Base-by-base conservation (phyloP, 1,140 invertebrate genomes). In the Drosophila murphyi region DNA sequence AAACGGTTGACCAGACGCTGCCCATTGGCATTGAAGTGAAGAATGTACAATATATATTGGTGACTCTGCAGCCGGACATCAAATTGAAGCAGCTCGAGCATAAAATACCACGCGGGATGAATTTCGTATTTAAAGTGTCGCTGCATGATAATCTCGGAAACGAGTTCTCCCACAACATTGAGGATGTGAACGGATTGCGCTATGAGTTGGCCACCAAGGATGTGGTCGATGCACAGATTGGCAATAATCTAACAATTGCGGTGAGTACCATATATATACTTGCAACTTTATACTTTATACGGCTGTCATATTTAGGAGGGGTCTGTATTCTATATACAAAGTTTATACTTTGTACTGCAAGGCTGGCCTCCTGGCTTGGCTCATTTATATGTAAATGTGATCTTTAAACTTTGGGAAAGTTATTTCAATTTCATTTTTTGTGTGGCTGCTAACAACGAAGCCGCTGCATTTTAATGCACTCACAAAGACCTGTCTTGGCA, bases 111-210 rank as follows among this genome's bases (percentile, higher is more conserved):
- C 79, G 91, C 45, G 92, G 92, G 54, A 90, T 92, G 85, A 92
- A 90, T 86, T 83, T 92, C 12, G 60, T 88, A 45, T 75, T 92
- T 59, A 92, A 92, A 78, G 82, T 92, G 8, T 91, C 91, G 29
- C 61, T 92, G 31, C 92, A 92, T 54, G 92, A 92, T 57, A 92
- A 92, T 78, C 73, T 92, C 6, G 92, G 92, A 63, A 92, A 92
- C 79, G 92, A 92, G 77, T 92, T 92, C 57, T 92, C 90, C n/a
- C 90, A 92, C 51, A 91, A 88, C 61, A 79, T 92, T 35, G 92
- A 92, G 34, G 88, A 92, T 76, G 75, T 81, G 10, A 92, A 92
- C 57, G 86, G 76, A 5, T 35, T 92, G 29, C 83, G 85, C 64
- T 92, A 92, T 50, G 89, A 92, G 59, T 72, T 92, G 64, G 91